Evolutionary conservation across 2,113 vertebrate genomes (phyloP).

Genomic region (Megalops atlanticus): DNA sequence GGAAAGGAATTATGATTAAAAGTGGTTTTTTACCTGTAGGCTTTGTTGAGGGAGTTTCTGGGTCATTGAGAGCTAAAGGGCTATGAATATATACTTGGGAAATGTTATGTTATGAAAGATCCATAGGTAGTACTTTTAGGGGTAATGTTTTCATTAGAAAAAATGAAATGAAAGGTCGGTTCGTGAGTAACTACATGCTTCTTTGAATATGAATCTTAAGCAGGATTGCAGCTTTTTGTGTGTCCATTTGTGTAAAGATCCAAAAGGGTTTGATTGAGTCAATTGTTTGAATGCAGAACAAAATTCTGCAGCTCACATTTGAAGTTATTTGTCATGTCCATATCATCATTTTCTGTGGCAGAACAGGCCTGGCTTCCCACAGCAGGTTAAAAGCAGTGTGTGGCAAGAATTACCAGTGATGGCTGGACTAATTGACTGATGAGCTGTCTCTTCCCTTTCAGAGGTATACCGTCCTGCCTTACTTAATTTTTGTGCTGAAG

Average conservation of each 20-base stretch:
- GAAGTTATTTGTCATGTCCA: neutral
- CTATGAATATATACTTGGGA: no score
- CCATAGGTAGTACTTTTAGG: no score
- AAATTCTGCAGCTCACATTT: neutral
- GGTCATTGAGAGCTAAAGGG: neutral
- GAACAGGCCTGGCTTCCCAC: neutral
- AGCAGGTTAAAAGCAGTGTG: no score
- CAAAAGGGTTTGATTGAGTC: neutral
- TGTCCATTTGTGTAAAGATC: neutral
- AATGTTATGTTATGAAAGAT: no score
- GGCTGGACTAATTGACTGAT: neutral
- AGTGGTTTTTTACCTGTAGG: neutral
- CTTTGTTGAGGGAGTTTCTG: conserved; percentile 3
- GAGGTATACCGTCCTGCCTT: conserved; percentile 79
- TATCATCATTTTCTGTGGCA: neutral
- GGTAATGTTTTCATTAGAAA: no score
- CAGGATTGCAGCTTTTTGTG: neutral
- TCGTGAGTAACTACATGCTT: no score
- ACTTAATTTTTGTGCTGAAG: conserved; percentile 81
- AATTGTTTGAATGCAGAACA: no score
- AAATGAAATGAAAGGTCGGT: no score
- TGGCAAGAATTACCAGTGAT: no score
- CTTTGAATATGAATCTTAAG: neutral
- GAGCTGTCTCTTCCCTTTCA: conserved; percentile 39
- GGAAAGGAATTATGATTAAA: neutral